Conservation (phyloP, 2,113 vertebrate genomes). For the Sciurus niger region DNA sequence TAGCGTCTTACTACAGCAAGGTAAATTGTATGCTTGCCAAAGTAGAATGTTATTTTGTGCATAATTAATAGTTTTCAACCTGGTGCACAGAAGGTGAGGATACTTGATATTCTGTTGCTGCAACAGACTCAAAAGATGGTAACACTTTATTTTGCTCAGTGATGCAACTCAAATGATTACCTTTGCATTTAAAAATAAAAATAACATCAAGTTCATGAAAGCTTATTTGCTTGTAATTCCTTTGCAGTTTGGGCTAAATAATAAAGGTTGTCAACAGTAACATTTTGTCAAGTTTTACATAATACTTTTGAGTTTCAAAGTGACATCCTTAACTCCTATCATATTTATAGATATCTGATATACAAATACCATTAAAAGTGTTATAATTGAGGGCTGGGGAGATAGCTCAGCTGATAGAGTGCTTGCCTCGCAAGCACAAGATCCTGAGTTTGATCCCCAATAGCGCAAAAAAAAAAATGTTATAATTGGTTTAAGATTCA, state of each 20-base stretch:
- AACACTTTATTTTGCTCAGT: not conserved
- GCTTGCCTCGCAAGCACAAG: too few species aligned
- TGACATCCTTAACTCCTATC: not conserved
- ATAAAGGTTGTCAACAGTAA: not conserved
- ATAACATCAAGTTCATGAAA: not conserved
- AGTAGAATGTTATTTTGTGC: conserved; percentile 2
- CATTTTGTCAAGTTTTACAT: not conserved
- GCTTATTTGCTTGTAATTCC: not conserved
- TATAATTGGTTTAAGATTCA: too few species aligned
- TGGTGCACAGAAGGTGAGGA: not conserved
- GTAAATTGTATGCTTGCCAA: not conserved
- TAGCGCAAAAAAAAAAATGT: too few species aligned
- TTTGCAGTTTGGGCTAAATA: not conserved
- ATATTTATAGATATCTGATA: not conserved
- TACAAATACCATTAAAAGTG: not conserved
- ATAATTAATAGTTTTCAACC: conserved; percentile 33
- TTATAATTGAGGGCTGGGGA: too few species aligned
- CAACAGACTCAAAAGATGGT: not conserved
- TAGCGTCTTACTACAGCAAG: not conserved
- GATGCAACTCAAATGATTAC: not conserved
- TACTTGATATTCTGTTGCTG: conserved; percentile 16
- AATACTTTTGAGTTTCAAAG: not conserved
- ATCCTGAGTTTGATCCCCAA: too few species aligned
- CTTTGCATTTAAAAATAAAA: conserved; percentile 53
- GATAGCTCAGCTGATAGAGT: too few species aligned